Evolutionary conservation across 2,888 invertebrate species (phyloP), one percentile per base, ranked within the genome.

Genomic region (Alsophila aescularia): DNA sequence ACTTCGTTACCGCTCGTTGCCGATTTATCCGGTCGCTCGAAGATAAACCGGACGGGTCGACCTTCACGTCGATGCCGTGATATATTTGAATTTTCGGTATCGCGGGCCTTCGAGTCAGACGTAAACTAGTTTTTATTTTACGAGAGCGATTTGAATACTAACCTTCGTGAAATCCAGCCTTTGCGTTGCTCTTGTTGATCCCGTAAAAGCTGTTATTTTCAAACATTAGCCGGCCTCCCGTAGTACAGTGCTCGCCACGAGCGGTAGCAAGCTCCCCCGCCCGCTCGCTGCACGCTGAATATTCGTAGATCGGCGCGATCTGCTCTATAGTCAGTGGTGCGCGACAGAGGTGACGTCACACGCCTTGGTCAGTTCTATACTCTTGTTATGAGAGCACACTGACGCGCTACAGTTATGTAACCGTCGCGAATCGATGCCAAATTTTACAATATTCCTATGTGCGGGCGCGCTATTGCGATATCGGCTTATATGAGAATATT

Each of bases 381-480:
- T 51, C 29, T 34, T 16, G 16, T 39, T 27, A 56, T 34, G 55
- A 43, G 55, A 60, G 48, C 62, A 45, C 41, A 44, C 61, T 62
- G 66, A 62, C 66, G 21, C 53, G 60, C 59, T 42, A 55, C 54
- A 42, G 18, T 62, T 58, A 44, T 52, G 54, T 60, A 61, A 59
- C 55, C 44, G 50, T 45, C 15, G 27, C 40, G 41, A 44, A 54
- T 39, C 41, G 42, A 58, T 53, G 42, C 39, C 41, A 57, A 64
- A 58, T 61, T 53, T 57, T 66, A 60, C 56, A 60, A 55, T 62
- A 51, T 18, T 42, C 61, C 59, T 62, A 66, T 10, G 64, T 56
- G 52, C 52, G 54, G 36, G 34, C 32, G 56, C 65, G 58, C 13
- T 41, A 15, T 29, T 51, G 48, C 55, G 49, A 42, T 55, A 44